Evolutionary conservation across 2,113 vertebrate species (phyloP), one percentile per base, ranked within the genome.

Genomic region (Psittacula cyanocephala): DNA sequence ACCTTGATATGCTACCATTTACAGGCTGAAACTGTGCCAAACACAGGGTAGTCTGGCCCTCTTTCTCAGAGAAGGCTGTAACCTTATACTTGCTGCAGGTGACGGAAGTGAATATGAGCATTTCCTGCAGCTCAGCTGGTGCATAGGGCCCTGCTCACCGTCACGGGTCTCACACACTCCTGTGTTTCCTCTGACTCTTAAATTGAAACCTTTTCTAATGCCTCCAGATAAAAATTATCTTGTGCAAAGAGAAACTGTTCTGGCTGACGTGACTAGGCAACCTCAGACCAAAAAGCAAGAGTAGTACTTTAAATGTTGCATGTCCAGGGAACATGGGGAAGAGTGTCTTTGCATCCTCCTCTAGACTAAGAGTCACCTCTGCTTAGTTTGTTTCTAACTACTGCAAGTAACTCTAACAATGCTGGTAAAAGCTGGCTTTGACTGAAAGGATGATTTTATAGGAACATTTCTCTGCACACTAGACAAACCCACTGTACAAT

Each of bases 151-250:
- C 70, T 41, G 22, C 43, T 60, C 43, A 16, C 0, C 0, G 24
- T 60, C 43, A 16, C 0, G 0, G 24, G 28, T 68, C 16, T 35
- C 7, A 2, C 6, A 5, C 2, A 2, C 16, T 4, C 24, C 25
- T 13, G 12, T 35, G 22, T 39, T 65, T 37, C 60, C 35, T 65
- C 29, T 53, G 33, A 16, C 9, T 80, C 17, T n/a, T n/a, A 46
- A 39, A 35, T 12, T 3, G 1, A 70, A 43, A 37, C 1, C 2
- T 83, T 84, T 60, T 27, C 47, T 64, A 35, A 41, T 37, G 41
- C 37, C 68, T 83, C 23, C 24, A n/a, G 50, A 3, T 13, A 80
- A 7, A 41, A 46, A 22, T 5, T 41, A 17, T 18, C 31, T 49
- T 9, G 3, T 2, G 2, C 33, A 52, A 72, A 59, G 37, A 49